Conservation (phyloP, 2,113 vertebrate genomes). For the Siphamia tubifer region DNA sequence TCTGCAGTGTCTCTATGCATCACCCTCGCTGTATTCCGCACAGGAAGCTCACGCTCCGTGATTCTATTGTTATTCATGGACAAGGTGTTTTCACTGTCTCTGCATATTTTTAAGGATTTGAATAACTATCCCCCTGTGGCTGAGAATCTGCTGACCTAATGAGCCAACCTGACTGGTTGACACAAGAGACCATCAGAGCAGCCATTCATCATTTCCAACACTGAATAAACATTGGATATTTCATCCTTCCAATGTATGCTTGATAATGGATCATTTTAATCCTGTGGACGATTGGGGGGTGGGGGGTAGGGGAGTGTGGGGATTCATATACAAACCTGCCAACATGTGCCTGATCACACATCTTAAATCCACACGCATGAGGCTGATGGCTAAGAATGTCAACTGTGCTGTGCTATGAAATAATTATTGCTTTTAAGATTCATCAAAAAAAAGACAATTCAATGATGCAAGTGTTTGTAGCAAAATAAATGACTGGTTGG, state of each 20-base stretch:
- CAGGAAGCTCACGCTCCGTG: not conserved
- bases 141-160: slow-evolving; percentile 71
- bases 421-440: slow-evolving; percentile 39
- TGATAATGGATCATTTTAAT: slow-evolving; percentile 63
- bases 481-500: slow-evolving; percentile 27
- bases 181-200: slow-evolving; percentile 44
- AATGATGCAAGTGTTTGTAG: slow-evolving; percentile 37
- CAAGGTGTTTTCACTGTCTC: slow-evolving; percentile 58
- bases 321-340: slow-evolving; percentile 14
- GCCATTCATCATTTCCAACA: slow-evolving; percentile 50
- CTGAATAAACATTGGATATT: slow-evolving; percentile 58
- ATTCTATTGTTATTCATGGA: slow-evolving; percentile 59
- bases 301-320: too few species aligned
- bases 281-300: not conserved
- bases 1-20: not conserved
- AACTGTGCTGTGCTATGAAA: slow-evolving; percentile 31
- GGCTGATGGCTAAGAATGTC: slow-evolving; percentile 26
- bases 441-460: slow-evolving; percentile 42
- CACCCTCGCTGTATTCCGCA: slow-evolving; percentile 15
- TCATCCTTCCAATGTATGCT: slow-evolving; percentile 26
- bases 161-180: slow-evolving; percentile 61
- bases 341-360: slow-evolving; percentile 11
- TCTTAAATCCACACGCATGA: slow-evolving; percentile 14
- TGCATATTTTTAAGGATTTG: slow-evolving; percentile 64
- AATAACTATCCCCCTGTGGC: slow-evolving; percentile 57